Base-by-base conservation (phyloP, 1,140 invertebrate species). In the Drosophila jambulina region DNA sequence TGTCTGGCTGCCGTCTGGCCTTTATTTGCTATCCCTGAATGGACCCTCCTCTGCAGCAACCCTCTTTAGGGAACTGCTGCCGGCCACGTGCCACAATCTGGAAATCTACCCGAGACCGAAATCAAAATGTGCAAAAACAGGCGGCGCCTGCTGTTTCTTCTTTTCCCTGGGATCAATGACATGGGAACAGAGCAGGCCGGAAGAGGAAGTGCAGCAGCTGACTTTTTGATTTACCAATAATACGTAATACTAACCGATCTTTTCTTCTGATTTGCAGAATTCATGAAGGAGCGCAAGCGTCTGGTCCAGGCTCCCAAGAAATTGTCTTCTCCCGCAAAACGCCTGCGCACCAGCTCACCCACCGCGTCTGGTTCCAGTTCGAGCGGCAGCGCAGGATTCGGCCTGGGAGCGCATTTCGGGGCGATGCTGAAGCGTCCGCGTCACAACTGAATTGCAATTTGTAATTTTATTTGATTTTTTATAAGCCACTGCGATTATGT, bases 221-320 rank as follows among this genome's bases (percentile, higher is more conserved):
- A 90, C 78, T 90, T 81, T 75, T 81, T 78, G 45, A 77, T 77
- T 78, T 56, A 38, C 15, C 60, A 27, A 70, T 74, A 77, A 63
- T 54, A 71, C 53, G 46, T 36, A 69, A 75, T 72, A 75, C 72
- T 82, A 72, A 72, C 53, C 40, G 36, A n/a, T 38, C 3, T 61
- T 57, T 48, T 71, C 72, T 56, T 56, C 19, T 70, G 69, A 34
- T 76, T 23, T 74, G 0, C 80, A 93, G 92, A 93, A 61, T 93
- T 92, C 67, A 92, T 93, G 92, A 93, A 93, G 72, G 92, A 93
- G 72, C 92, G 92, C 59, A 93, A 93, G 80, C 92, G 92, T 43
- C 77, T 93, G 49, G 63, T 80, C 17, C 91, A 93, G 67, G 91
- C 92, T 40, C 92, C 92, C 48, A 93, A 93, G 71, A 93, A 93